Evolutionary conservation across 2,888 invertebrate species (phyloP), one percentile per base, ranked within the genome.

Genomic region (Caenorhabditis sulstoni): DNA sequence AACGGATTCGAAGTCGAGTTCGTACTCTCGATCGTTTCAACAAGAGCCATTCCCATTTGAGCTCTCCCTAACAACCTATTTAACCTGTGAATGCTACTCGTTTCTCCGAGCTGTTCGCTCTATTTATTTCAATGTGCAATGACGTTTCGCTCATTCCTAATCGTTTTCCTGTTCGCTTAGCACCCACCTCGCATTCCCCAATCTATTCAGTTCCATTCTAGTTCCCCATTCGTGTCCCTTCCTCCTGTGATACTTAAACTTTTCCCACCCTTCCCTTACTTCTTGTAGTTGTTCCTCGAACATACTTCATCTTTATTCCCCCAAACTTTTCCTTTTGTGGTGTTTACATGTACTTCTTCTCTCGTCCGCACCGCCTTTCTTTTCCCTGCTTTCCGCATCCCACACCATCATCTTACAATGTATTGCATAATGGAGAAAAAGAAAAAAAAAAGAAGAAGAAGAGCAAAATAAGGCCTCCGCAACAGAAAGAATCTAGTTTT

Each of bases 1-100:
- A 81, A 78, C 64, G 86, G 83, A 16, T 84, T 89, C 67, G 82
- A 83, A 73, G 83, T 89, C 39, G 89, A 89, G 71, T 71, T 89
- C 20, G 85, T 86, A 39, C 61, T 89, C 11, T 80, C 85, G 8
- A 82, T 88, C 49, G 81, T 88, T 18, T 85, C 87, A 16, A 83
- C 83, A 7, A 65, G 37, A 45, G 67, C 79, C n/a, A 68, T 73
- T 37, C 73, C 62, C 11, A 61, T 61, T 11, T 62, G 45, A 62
- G 1, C 22, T 3, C 9, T 39, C 18, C 37, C 0, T 29, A n/a
- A n/a, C n/a, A n/a, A n/a, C n/a, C n/a, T n/a, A n/a, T n/a, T n/a
- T n/a, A n/a, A n/a, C n/a, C n/a, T n/a, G n/a, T n/a, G n/a, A n/a
- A n/a, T n/a, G n/a, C 29, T 11, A 18, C 59, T 14, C 44, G 16